Evolutionary conservation across 2,113 vertebrate species (phyloP), one percentile per base, ranked within the genome.

Genomic region (Cranoglanis bouderius): DNA sequence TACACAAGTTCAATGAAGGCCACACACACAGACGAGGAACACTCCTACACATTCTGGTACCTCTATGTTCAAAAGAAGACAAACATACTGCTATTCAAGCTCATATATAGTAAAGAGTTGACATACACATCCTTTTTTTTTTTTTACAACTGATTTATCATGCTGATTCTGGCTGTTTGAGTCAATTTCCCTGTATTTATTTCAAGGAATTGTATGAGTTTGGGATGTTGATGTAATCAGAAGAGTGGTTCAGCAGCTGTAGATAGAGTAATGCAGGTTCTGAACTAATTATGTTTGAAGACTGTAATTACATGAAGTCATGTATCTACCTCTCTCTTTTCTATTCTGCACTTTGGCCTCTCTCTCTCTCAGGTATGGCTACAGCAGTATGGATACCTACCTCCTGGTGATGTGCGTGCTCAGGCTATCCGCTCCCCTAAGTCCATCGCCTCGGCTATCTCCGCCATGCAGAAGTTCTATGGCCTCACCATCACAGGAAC

Each of bases 351-450:
- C 61, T 63, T 29, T 63, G 26, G 84, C 89, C 78, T 84, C 57
- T 65, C 24, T 86, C 88, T 88, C 75, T 63, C 82, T 82, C 84
- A 98, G 97, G 95, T 94, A 40, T 98, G 97, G 97, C 94, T 98
- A 63, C 97, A 98, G 93, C 96, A 97, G 90, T 98, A 97, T 94
- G 97, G 97, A 12, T 98, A 98, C 95, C 94, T 98, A 91, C 97
- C 97, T 84, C 97, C 97, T 0, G 97, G 97, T 32, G 97, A 98
- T 87, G 94, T 97, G 26, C 93, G 96, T 10, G 97, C 97, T 8
- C 97, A 98, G 91, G 97, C 97, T 8, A 94, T 97, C 86, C 97
- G 97, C 82, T 97, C 97, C 0, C 96, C 96, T 0, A 95, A 97
- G 92, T 94, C 97, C 38, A 93, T 98, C 12, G 92, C 86, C 77